Evolutionary conservation across 2,113 vertebrate genomes (phyloP).

Genomic region (Antechinus stuartii): DNA sequence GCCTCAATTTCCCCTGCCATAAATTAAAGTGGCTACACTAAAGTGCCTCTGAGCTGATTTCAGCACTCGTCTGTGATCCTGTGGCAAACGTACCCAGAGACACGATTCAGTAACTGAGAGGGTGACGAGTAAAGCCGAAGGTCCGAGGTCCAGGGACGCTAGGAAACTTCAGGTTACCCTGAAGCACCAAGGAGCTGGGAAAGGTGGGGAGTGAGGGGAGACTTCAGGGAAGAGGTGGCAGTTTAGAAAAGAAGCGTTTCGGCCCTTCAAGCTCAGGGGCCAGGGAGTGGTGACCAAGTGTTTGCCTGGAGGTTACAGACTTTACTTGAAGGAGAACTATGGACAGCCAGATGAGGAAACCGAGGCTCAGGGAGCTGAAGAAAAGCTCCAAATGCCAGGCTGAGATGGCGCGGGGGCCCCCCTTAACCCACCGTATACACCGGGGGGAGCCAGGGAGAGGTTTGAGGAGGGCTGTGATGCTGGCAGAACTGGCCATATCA

Average conservation of each 20-base stretch:
- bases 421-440: background rate
- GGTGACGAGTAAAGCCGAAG: background rate
- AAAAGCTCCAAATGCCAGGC: background rate
- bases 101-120: background rate
- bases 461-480: background rate
- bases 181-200: background rate
- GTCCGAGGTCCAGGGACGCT: background rate
- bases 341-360: background rate
- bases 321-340: background rate
- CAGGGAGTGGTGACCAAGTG: background rate
- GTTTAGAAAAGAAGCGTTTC: background rate
- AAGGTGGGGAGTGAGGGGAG: background rate
- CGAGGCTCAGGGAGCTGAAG: background rate
- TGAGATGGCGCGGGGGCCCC: background rate
- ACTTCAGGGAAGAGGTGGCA: background rate
- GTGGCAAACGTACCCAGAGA: background rate
- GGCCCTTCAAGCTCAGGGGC: background rate
- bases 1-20: background rate
- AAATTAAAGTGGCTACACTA: background rate
- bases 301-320: background rate
- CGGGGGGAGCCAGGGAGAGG: background rate
- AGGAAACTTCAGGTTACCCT: background rate
- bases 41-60: too few species aligned
- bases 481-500: background rate
- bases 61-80: background rate